Conservation (phyloP, 1,140 invertebrate species). For the Pissodes strobi region DNA sequence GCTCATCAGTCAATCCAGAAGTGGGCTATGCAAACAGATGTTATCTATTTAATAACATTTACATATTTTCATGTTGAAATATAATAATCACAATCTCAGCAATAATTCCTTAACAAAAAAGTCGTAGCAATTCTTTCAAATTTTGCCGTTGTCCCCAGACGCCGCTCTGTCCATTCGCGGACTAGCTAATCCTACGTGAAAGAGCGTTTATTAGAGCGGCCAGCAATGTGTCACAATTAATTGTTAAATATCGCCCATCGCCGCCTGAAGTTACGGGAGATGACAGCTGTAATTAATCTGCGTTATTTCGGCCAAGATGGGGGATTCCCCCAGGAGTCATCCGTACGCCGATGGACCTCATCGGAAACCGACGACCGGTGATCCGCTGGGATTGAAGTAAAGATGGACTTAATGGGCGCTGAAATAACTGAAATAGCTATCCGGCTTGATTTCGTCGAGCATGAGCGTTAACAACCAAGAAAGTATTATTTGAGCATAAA, state of each 20-base stretch:
- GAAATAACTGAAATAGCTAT: slow-evolving; percentile 7
- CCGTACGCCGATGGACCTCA: slow-evolving; percentile 44
- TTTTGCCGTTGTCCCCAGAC: not conserved
- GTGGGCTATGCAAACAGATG: too few species aligned
- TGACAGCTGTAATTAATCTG: slow-evolving; percentile 57
- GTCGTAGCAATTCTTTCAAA: too few species aligned
- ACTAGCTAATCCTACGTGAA: slow-evolving; percentile 40
- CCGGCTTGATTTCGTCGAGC: too few species aligned
- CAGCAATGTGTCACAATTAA: slow-evolving; percentile 53
- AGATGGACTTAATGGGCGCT: slow-evolving; percentile 30
- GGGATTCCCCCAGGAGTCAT: slow-evolving; percentile 51
- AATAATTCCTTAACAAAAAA: too few species aligned
- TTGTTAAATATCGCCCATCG: slow-evolving; percentile 57
- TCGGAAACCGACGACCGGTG: slow-evolving; percentile 25
- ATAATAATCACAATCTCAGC: too few species aligned
- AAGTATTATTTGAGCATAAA: too few species aligned
- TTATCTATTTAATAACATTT: too few species aligned
- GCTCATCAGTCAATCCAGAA: too few species aligned
- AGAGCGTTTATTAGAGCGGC: slow-evolving; percentile 44
- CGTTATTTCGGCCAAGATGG: slow-evolving; percentile 51
- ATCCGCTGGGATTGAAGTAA: slow-evolving; percentile 24
- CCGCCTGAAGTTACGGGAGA: slow-evolving; percentile 52
- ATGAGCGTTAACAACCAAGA: too few species aligned
- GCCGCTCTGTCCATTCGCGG: slow-evolving; percentile 15
- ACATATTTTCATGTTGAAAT: too few species aligned